Base-by-base conservation (phyloP, 2,113 vertebrate species). In the Prionailurus bengalensis region DNA sequence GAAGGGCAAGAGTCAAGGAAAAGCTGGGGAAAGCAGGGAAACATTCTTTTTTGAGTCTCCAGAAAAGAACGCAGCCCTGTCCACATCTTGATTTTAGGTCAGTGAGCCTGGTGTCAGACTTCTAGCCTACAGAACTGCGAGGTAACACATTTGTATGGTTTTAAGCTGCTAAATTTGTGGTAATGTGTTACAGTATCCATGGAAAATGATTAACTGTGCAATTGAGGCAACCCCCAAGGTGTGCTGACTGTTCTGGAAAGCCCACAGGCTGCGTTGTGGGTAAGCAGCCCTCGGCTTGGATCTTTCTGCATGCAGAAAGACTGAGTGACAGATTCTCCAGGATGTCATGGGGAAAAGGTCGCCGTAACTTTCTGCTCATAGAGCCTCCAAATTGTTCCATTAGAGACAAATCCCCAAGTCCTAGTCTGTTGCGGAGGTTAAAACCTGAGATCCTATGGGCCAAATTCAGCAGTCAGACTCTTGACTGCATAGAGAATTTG, bases 181-280 rank as follows among this genome's bases (percentile, higher is more conserved):
- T 33, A 27, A 53, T 89, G 92, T 36, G 8, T 70, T 51, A 48
- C 0, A 31, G 45, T 17, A 70, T 29, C 19, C 53, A 61, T 2
- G 66, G 45, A 17, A 89, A 87, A 78, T 2, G 25, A 92, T 61
- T 11, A 17, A 21, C 23, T 61, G 5, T 39, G 7, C 73, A 14
- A 11, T 3, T 13, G 27, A 79, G n/a, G 88, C 63, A 39, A 42
- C 23, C 25, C 17, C 33, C 12, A 42, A 4, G 1, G n/a, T 17
- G 10, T 36, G 4, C 19, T 45, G 53, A 21, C 17, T 10, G 1
- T 11, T 16, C 36, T 29, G 23, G 33, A 66, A 29, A 19, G 29
- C 39, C 51, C 5, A 4, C 3, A 12, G 68, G 36, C 7, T 51
- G 51, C 0, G 0, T 7, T 61, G 6, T 7, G 27, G 10, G 39